Conservation (phyloP, 2,888 invertebrate species). For the Acanthosepion pharaonis region DNA sequence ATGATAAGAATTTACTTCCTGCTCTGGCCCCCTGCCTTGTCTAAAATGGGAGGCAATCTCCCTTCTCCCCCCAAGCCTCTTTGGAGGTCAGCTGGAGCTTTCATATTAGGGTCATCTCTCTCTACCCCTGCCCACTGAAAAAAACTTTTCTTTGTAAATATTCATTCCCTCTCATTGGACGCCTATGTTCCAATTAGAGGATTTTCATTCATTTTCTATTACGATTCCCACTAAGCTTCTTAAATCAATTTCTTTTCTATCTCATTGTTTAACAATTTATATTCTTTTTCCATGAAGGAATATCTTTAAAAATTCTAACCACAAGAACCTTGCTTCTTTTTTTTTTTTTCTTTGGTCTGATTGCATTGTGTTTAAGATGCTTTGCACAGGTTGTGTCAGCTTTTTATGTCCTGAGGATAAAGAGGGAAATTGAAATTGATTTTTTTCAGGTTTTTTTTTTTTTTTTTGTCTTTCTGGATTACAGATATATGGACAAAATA, state of each 20-base stretch:
- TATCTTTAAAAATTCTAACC: not conserved
- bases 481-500: not conserved
- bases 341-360: not conserved
- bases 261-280: not conserved
- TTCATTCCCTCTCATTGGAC: not conserved
- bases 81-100: not conserved
- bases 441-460: not conserved
- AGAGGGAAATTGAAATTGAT: not conserved
- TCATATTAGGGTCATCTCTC: not conserved
- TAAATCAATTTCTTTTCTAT: not conserved
- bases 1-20: not conserved
- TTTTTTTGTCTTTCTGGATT: not conserved
- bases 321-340: not conserved
- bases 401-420: not conserved
- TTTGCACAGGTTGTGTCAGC: not conserved
- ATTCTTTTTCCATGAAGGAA: not conserved
- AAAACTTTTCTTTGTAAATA: slow-evolving; percentile 43
- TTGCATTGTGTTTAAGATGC: not conserved
- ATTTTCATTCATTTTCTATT: not conserved
- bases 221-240: not conserved
- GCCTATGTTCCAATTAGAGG: not conserved
- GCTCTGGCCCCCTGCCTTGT: not conserved
- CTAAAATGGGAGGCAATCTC: not conserved
- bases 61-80: not conserved
- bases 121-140: not conserved